A percentile compares a stretch with the other conserved stretches of the same genome.
phyloP scores from a whole-genome alignment of 92 coral and sea anemone species.

The Porites rus region DNA sequence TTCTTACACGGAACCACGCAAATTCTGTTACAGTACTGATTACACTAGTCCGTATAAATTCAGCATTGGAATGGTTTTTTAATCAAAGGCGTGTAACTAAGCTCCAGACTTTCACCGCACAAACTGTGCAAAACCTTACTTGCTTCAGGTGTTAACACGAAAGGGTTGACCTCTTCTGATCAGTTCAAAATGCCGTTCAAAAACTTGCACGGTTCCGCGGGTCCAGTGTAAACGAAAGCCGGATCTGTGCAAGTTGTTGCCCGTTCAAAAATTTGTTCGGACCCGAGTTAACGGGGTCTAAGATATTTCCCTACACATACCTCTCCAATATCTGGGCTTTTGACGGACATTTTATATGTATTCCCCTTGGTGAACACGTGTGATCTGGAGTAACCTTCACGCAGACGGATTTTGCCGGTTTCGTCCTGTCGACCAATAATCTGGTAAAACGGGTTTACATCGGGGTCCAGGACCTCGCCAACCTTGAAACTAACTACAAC shows the following conservation, averaged over 20 bases:
- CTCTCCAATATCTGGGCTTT: constrained; percentile 87
- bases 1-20: too few relatives aligned
- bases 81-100: too few relatives aligned
- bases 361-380: constrained; percentile 81
- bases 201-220: too few relatives aligned
- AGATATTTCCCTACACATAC: constrained; percentile 20
- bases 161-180: neutral
- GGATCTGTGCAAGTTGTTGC: too few relatives aligned
- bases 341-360: constrained; percentile 81
- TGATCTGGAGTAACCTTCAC: constrained; percentile 82
- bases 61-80: too few relatives aligned
- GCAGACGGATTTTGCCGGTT: constrained; percentile 80
- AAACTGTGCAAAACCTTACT: too few relatives aligned
- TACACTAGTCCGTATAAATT: neutral
- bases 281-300: too few relatives aligned
- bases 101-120: too few relatives aligned
- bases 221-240: too few relatives aligned
- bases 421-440: constrained; percentile 81
- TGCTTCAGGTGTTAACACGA: too few relatives aligned
- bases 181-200: too few relatives aligned
- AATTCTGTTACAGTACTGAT: neutral
- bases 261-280: too few relatives aligned
- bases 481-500: constrained; percentile 72
- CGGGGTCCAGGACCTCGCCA: constrained; percentile 85
- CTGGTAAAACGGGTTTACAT: constrained; percentile 81